phyloP scores from a whole-genome alignment of 2,888 invertebrate species.

The Oscheius sp. region DNA sequence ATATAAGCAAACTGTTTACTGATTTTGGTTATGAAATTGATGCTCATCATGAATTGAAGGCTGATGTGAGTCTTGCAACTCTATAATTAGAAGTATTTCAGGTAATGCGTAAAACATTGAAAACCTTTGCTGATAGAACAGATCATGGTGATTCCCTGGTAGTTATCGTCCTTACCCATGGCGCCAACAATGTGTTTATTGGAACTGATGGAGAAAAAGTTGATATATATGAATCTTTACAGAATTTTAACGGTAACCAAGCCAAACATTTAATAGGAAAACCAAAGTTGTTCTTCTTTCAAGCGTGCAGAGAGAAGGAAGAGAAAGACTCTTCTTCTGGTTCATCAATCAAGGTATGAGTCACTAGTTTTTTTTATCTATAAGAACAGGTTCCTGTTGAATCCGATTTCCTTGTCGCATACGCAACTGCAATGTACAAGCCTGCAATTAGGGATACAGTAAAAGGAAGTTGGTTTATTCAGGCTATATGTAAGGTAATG shows the following conservation, averaged over 20 bases:
- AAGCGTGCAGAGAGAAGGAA: conserved; percentile 70
- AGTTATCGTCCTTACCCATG: conserved; percentile 59
- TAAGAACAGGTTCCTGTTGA: conserved; percentile 52
- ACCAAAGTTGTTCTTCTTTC: conserved; percentile 69
- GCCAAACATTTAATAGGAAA: conserved; percentile 66
- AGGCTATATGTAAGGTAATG: conserved; percentile 67
- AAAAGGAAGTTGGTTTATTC: conserved; percentile 69
- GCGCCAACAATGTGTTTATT: conserved; percentile 59
- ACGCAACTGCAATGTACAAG: conserved; percentile 66
- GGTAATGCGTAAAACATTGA: conserved; percentile 51
- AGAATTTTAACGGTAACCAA: conserved; percentile 51
- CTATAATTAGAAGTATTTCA: conserved; percentile 31
- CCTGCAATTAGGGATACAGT: conserved; percentile 69
- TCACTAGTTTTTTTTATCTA: too few relatives aligned
- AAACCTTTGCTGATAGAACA: conserved; percentile 44
- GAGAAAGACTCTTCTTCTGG: too few relatives aligned
- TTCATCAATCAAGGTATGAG: too few relatives aligned
- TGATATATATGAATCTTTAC: conserved; percentile 45
- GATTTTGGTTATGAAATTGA: too few relatives aligned
- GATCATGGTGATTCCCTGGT: not conserved
- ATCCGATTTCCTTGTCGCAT: conserved; percentile 68
- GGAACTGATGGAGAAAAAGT: conserved; percentile 56
- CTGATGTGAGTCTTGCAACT: too few relatives aligned
- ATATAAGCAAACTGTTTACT: too few relatives aligned
- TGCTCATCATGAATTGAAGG: too few relatives aligned